Evolutionary conservation across 1,140 invertebrate genomes (phyloP), one percentile per base, ranked within the genome.

Genomic region (Bombus difficillimus): DNA sequence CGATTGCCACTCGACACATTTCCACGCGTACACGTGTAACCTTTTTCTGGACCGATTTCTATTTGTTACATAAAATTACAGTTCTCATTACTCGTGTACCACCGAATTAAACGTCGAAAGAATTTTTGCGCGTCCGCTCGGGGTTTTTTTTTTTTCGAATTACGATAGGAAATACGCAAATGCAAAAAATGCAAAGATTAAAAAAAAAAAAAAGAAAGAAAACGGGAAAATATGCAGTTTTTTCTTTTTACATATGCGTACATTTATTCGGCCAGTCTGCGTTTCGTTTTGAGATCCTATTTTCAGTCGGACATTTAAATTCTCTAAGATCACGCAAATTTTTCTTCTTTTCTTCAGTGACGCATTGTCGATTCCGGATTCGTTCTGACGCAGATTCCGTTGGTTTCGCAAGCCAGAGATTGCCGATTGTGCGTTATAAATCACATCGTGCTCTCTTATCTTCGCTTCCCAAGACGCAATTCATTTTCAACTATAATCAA

Each of bases 381-480:
- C 39, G 13, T n/a, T 39, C 37, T 28, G 74, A 74, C 74, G 74
- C 68, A 78, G 32, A 76, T 37, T 47, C 57, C 18, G 39, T 6
- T 1, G 15, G 2, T 89, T 84, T 85, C 57, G 64, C 53, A 87
- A 81, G 47, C 25, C 28, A 59, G 59, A 47, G 53, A 64, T 53
- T 62, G 34, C 75, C 66, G 68, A 89, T 89, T 66, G 75, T 37
- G 78, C 73, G 59, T 83, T 69, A 34, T 72, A 83, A 86, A 83
- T 86, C 75, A 57, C 47, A 82, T 80, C 39, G 72, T 75, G 57
- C 25, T 47, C 59, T 76, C 72, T 89, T 89, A 89, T 89, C 88
- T 89, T 22, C 47, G n/a, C n/a, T 41, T 41, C 6, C 22, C 66
- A 37, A 68, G 53, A 12, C 53, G 66, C 41, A 74, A 69, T 89